Conservation (phyloP, 2,797 vertebrate genomes). For the Acomys russatus region DNA sequence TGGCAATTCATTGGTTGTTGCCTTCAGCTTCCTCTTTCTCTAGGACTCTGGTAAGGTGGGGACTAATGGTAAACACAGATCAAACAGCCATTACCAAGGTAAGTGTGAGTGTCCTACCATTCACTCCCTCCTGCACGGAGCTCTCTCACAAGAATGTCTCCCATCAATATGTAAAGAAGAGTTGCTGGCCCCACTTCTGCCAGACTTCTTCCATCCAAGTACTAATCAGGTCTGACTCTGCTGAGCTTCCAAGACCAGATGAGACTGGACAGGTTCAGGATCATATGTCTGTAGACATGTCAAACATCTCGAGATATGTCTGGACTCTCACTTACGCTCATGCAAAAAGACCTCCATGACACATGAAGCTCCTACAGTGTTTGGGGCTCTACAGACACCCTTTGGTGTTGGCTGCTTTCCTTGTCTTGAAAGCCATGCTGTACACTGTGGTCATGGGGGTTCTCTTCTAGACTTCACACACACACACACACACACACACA, state of each 20-base stretch:
- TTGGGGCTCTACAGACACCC: not conserved
- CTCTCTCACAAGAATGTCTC: not conserved
- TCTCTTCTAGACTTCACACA: conserved; percentile 13
- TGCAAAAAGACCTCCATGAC: not conserved
- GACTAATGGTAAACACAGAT: not conserved
- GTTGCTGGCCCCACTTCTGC: not conserved
- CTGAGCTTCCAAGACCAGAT: not conserved
- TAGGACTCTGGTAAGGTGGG: not conserved
- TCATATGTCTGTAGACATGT: not conserved
- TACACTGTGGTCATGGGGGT: not conserved
- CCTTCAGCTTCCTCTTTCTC: not conserved
- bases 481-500: not conserved
- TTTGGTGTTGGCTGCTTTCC: not conserved
- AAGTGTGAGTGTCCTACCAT: not conserved
- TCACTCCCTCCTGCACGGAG: not conserved
- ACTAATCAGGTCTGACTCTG: not conserved
- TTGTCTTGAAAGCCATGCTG: not conserved
- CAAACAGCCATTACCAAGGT: not conserved
- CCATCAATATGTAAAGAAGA: not conserved
- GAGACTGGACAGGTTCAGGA: not conserved
- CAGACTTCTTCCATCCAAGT: not conserved
- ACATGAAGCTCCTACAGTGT: not conserved
- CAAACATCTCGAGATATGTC: not conserved
- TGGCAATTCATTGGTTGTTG: not conserved
- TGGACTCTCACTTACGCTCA: not conserved